Conservation (phyloP, 2,113 vertebrate species). For the Rhodinocichla rosea region DNA sequence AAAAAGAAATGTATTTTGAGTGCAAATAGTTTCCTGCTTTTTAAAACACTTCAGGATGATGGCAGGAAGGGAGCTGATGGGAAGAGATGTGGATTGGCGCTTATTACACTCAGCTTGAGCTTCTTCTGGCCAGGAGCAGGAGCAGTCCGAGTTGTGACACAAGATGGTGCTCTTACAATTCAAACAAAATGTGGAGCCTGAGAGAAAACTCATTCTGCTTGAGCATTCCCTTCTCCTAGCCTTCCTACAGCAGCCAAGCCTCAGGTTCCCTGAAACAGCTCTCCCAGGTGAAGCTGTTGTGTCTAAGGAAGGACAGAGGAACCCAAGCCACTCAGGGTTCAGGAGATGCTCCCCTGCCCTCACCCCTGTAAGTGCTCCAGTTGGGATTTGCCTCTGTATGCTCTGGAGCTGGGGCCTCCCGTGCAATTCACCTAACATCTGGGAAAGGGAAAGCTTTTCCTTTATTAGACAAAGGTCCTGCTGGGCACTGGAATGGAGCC, state of each 20-base stretch:
- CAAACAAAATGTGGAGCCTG: accelerated
- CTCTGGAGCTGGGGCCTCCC: not conserved
- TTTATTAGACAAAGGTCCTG: not conserved
- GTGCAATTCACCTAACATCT: not conserved
- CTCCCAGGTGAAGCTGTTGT: not conserved
- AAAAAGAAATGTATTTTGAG: not conserved
- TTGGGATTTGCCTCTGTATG: not conserved
- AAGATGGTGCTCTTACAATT: slow-evolving; percentile 39
- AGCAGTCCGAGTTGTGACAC: not conserved
- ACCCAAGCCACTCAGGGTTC: accelerated
- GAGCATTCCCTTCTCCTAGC: not conserved
- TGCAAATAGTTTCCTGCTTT: not conserved
- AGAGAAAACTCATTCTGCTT: not conserved
- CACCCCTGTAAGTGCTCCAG: accelerated
- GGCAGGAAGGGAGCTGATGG: not conserved
- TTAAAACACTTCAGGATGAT: not conserved
- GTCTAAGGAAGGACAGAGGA: not conserved
- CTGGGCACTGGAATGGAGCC: not conserved
- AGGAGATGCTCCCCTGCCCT: not conserved
- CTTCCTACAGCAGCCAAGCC: not conserved
- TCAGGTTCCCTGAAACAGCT: not conserved
- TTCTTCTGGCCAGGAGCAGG: not conserved
- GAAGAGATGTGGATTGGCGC: accelerated
- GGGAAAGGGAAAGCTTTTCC: not conserved
- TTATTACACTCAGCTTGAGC: not conserved